Base-by-base conservation (phyloP, 2,797 vertebrate species). In the Oryzias sinensis region DNA sequence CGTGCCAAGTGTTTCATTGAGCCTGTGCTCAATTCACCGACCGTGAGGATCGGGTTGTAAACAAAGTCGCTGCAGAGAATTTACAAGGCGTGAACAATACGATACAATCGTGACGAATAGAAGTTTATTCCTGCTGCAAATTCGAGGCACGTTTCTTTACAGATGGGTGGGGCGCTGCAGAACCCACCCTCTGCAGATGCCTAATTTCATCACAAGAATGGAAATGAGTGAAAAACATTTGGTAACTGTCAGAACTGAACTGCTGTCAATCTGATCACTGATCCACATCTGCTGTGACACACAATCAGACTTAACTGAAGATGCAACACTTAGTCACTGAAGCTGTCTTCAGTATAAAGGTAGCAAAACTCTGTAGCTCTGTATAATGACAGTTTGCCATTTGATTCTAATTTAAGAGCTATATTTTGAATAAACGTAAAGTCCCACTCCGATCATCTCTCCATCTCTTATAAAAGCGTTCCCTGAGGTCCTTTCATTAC, bases 1-100 rank as follows among this genome's bases (percentile, higher is more conserved):
- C 4, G 71, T 47, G 67, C 43, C 67, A 65, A 82, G 77, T 58
- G 62, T 75, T 84, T 79, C 33, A 58, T 78, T 81, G 44, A 41
- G 62, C 53, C 56, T 55, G 29, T 16, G 67, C 57, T 58, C 15
- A 57, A 40, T 53, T 62, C 43, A 5, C 47, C 2, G n/a, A 27
- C 51, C 25, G 49, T 55, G 27, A 50, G 61, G 65, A 59, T 13
- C 1, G 41, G 63, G 27, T 47, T 37, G 65, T 59, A 51, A 0
- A 37, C 11, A 14, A 56, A 24, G 45, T 2, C 72, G 59, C 45
- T 1, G 17, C 0, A 3, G 27, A 3, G 42, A 2, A 43, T 25
- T 14, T 8, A 11, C 43, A 41, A 17, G 18, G 49, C 43, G 18
- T 17, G 25, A 68, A 49, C 72, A 17, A 41, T 0, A 29, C 6